phyloP scores from a whole-genome alignment of 2,113 vertebrate genomes.

The Corythornis cristatus region DNA sequence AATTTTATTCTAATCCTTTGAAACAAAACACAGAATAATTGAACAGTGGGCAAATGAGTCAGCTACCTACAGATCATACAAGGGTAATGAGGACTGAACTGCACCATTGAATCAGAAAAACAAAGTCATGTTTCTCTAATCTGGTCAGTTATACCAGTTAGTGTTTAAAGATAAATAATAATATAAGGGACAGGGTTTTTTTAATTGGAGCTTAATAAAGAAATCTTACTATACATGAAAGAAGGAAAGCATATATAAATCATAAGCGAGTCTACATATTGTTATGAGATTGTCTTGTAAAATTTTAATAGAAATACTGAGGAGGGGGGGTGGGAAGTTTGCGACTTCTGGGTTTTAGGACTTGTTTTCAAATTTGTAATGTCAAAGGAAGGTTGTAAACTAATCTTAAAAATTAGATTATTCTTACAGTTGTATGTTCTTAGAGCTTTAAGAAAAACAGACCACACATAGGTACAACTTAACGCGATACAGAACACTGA shows the following conservation, averaged over 20 bases:
- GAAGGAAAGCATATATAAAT: neutral
- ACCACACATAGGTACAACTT: neutral
- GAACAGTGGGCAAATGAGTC: neutral
- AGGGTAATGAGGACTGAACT: neutral
- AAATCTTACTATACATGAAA: neutral
- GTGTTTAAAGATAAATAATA: neutral
- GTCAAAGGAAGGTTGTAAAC: neutral
- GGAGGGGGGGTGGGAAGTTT: neutral
- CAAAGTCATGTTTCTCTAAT: neutral
- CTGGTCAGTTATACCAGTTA: neutral
- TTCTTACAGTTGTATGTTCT: neutral
- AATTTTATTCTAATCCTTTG: neutral
- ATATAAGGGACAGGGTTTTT: neutral
- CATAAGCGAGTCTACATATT: neutral
- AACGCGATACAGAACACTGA: fast-evolving
- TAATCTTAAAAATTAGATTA: neutral
- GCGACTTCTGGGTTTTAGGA: neutral
- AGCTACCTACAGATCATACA: neutral
- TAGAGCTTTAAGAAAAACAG: neutral
- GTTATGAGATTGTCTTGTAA: neutral
- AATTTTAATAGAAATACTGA: neutral
- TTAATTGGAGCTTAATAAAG: neutral
- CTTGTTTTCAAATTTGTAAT: neutral
- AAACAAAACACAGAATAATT: neutral
- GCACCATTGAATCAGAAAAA: neutral